Evolutionary conservation across 2,888 invertebrate genomes (phyloP), one percentile per base, ranked within the genome.

Genomic region (Elmis aenea): DNA sequence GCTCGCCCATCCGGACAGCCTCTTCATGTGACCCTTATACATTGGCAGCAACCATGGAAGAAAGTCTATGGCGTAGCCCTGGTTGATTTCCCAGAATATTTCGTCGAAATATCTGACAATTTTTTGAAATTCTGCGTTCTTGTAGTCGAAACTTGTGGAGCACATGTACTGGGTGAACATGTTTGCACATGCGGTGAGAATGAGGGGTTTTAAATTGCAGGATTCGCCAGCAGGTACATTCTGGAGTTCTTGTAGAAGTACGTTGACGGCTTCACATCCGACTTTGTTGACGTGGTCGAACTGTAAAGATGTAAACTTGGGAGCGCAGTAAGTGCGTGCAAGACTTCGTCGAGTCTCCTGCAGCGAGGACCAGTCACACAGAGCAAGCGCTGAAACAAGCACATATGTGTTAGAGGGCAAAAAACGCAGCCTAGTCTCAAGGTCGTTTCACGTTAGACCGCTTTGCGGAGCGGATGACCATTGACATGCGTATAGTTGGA

Each of bases 81-180:
- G 87, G 62, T 91, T 92, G 45, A 92, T 89, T 59, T 91, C 90
- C 83, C 86, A 89, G 69, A 92, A 92, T 30, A 92, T 88, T 51
- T 85, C 83, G 54, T 91, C 91, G 61, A 90, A 91, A 37, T 58
- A 58, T 13, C 79, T 70, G 0, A 87, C 84, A 3, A 83, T 73
- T 36, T 72, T 71, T 27, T 73, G 69, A 67, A 89, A 91, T 10
- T 79, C 79, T 0, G 55, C 36, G 48, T 90, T 85, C 8, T 79
- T 73, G 34, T 82, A 77, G 22, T 79, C 76, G 54, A 88, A 88
- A 2, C 83, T 72, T 0, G 77, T 75, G n/a, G 83, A 84, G 66
- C 90, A 90, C 84, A 92, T 89, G 68, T 89, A 90, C 45, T 83
- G 77, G 3, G 78, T 76, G 64, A 92, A 91, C 79, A 91, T 85